These are phyloP conservation scores for Neotoma lepida DNA, from an alignment of 2,113 vertebrate genomes.

Conservation along the genomic window DNA sequence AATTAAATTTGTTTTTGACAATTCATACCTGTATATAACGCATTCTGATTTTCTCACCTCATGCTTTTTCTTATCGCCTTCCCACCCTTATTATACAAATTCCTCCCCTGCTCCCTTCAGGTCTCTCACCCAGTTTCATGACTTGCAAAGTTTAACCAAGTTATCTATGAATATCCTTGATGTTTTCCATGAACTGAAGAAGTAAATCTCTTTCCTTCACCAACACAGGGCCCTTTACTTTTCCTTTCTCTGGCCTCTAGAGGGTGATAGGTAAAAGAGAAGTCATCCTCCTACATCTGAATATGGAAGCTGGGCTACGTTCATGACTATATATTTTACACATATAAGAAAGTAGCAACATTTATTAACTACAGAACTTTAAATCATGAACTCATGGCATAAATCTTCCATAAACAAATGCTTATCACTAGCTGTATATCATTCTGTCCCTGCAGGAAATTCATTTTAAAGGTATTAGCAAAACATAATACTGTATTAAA, in stretches of 20 bases:
- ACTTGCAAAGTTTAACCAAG: not conserved
- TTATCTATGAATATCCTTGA: not conserved
- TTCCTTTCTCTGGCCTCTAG: not conserved
- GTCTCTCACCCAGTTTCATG: not conserved
- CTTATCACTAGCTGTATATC: not conserved
- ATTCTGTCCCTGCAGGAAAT: not conserved
- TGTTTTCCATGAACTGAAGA: not conserved
- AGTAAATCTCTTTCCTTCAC: not conserved
- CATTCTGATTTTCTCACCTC: not conserved
- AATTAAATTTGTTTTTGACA: not conserved
- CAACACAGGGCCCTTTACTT: not conserved
- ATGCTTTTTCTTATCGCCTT: not conserved
- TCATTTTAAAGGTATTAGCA: not conserved
- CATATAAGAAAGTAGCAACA: not conserved
- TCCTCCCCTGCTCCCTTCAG: not conserved
- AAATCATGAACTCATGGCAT: not conserved
- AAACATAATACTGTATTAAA: not conserved
- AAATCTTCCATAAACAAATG: conserved; percentile 27
- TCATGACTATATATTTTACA: not conserved
- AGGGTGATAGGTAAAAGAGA: not conserved
- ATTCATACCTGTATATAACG: not conserved
- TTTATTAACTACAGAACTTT: not conserved
- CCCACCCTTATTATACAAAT: not conserved
- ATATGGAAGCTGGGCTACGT: not conserved
- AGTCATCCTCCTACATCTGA: not conserved